These are phyloP conservation scores for Octodon degus DNA, from an alignment of 2,113 vertebrate genomes.

Conservation along the genomic window DNA sequence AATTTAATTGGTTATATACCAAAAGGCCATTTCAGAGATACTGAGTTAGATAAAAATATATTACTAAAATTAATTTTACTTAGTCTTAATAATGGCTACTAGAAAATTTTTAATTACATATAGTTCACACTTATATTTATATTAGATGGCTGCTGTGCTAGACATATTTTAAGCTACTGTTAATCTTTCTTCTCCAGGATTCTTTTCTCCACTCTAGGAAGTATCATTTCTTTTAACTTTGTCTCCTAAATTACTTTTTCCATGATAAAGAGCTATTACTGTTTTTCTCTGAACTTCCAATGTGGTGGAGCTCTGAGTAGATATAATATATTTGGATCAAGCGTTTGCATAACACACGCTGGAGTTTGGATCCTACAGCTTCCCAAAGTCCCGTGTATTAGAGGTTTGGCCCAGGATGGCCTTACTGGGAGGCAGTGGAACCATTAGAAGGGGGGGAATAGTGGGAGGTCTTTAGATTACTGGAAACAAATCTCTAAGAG, in stretches of 20 bases:
- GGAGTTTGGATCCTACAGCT: neutral
- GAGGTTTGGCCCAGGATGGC: neutral
- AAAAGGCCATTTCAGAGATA: slow-evolving; percentile 2
- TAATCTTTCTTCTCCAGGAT: neutral
- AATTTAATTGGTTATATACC: neutral
- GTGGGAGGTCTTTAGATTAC: neutral
- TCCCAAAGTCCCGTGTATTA: neutral
- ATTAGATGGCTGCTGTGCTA: too few relatives aligned
- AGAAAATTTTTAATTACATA: neutral
- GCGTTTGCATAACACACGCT: neutral
- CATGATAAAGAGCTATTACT: neutral
- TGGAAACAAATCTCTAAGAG: too few relatives aligned
- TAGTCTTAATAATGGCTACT: neutral
- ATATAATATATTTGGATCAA: neutral
- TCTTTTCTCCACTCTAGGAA: neutral
- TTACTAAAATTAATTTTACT: slow-evolving; percentile 9
- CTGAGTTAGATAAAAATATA: neutral
- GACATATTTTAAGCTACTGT: neutral
- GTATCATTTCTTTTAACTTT: neutral
- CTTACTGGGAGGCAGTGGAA: neutral
- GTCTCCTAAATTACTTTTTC: slow-evolving; percentile 44
- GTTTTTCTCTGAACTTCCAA: neutral
- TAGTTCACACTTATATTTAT: neutral
- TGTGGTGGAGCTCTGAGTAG: neutral
- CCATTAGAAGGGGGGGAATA: neutral